A percentile compares a stretch with the other conserved stretches of the same genome.
These are phyloP conservation scores for Notolabrus celidotus DNA, from an alignment of 2,797 vertebrate genomes.

Conservation along the genomic window DNA sequence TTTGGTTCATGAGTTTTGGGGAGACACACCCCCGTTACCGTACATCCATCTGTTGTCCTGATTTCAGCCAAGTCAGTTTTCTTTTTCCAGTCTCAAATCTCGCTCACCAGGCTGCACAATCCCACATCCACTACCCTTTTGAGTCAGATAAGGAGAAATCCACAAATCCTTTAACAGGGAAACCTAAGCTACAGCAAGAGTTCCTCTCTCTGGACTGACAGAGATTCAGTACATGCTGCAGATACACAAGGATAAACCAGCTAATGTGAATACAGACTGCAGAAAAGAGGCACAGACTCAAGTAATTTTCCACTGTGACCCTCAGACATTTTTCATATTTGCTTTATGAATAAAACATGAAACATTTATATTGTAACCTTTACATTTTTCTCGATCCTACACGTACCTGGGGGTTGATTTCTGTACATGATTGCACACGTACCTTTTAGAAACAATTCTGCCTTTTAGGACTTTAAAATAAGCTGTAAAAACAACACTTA, in stretches of 20 bases:
- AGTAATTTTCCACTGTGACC: not conserved
- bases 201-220: not conserved
- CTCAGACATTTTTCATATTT: not conserved
- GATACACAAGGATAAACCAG: no score
- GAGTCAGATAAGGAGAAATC: not conserved
- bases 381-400: not conserved
- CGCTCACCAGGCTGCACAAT: not conserved
- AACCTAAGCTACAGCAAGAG: not conserved
- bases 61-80: not conserved
- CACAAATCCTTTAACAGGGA: not conserved
- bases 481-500: not conserved
- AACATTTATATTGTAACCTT: not conserved
- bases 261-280: not conserved
- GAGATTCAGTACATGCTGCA: not conserved
- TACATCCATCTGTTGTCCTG: not conserved
- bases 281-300: not conserved
- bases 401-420: not conserved
- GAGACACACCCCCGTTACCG: not conserved
- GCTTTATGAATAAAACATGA: not conserved
- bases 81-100: not conserved
- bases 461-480: not conserved
- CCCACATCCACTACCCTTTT: not conserved
- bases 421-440: no score
- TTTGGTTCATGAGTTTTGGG: not conserved
- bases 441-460: not conserved